Evolutionary conservation across 2,113 vertebrate species (phyloP).

Genomic region (Ranitomeya variabilis): DNA sequence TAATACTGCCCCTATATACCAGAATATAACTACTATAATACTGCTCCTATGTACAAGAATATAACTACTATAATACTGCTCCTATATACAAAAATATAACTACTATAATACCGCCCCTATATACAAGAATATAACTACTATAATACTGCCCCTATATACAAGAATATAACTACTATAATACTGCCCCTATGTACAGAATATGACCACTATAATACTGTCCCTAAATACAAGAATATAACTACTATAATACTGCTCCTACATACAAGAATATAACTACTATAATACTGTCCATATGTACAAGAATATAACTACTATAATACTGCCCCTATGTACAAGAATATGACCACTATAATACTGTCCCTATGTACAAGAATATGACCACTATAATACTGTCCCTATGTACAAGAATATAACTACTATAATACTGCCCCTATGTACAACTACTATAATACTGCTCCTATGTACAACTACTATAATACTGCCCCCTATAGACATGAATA

Average conservation of each 20-base stretch:
- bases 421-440: too few species aligned
- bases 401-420: too few species aligned
- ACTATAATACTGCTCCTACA: neutral
- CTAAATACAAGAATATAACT: neutral
- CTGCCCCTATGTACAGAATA: too few species aligned
- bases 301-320: neutral
- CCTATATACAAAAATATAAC: neutral
- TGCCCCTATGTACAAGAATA: neutral
- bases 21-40: constrained; percentile 13
- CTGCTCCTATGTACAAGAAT: neutral
- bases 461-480: too few species aligned
- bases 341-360: neutral
- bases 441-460: neutral
- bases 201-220: neutral
- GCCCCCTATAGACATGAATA: too few species aligned
- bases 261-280: neutral
- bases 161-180: too few species aligned
- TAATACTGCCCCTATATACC: constrained; percentile 1
- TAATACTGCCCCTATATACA: too few species aligned
- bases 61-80: neutral
- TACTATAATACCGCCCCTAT: too few species aligned
- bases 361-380: constrained; percentile 1
- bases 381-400: neutral
- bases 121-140: too few species aligned
- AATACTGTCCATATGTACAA: neutral